These are phyloP conservation scores for Lucifuga dentata DNA, from an alignment of 2,113 vertebrate genomes.

Conservation along the genomic window DNA sequence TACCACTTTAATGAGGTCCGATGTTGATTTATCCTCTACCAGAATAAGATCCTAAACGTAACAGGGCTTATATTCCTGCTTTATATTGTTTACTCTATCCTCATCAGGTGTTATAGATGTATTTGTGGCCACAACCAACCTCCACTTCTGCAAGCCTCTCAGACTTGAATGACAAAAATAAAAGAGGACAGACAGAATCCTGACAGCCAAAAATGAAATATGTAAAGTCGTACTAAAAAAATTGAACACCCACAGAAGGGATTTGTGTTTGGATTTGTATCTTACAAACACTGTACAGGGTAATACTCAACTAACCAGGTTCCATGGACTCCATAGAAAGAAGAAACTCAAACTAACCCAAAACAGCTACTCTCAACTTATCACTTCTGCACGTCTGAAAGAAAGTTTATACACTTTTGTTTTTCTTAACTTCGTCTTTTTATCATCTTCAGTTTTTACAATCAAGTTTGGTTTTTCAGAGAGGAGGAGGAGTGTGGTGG, in stretches of 20 bases:
- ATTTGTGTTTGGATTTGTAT: slow-evolving; percentile 75
- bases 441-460: slow-evolving; percentile 73
- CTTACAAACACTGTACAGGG: slow-evolving; percentile 84
- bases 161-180: slow-evolving; percentile 42
- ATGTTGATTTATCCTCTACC: slow-evolving; percentile 59
- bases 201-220: slow-evolving; percentile 61
- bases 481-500: slow-evolving; percentile 38
- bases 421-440: slow-evolving; percentile 57
- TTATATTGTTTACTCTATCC: slow-evolving; percentile 2
- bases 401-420: slow-evolving; percentile 83
- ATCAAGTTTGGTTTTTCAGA: slow-evolving; percentile 77
- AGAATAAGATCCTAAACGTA: slow-evolving; percentile 32
- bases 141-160: slow-evolving; percentile 28
- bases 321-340: slow-evolving; percentile 82
- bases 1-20: slow-evolving; percentile 60
- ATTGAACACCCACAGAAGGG: slow-evolving; percentile 71
- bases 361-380: slow-evolving; percentile 81
- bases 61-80: slow-evolving; percentile 14
- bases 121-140: slow-evolving; percentile 49
- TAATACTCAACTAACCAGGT: slow-evolving; percentile 79
- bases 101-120: slow-evolving; percentile 35
- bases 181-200: slow-evolving; percentile 59
- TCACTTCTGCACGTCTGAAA: slow-evolving; percentile 80
- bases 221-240: slow-evolving; percentile 66
- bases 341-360: slow-evolving; percentile 73